Evolutionary conservation across 2,797 vertebrate genomes (phyloP).

Genomic region (Rhincodon typus): DNA sequence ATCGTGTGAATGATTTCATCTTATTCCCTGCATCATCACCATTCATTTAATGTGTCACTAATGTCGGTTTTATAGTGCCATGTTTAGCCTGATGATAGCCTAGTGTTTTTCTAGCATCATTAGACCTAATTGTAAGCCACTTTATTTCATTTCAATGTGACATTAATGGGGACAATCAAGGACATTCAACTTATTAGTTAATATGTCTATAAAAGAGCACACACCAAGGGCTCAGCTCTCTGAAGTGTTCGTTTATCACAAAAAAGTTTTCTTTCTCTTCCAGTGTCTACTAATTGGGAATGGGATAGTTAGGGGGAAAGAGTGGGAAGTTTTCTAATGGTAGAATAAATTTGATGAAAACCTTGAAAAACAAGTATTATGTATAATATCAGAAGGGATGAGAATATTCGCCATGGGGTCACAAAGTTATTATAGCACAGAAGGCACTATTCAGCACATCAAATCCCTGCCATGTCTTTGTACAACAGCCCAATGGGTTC

Average conservation of each 20-base stretch:
- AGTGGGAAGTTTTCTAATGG: background rate
- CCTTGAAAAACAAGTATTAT: background rate
- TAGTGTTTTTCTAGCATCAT: constrained; percentile 27
- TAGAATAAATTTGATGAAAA: background rate
- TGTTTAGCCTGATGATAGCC: constrained; percentile 23
- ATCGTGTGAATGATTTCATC: background rate
- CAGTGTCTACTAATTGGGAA: background rate
- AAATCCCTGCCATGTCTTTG: background rate
- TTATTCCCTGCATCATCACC: constrained; percentile 18
- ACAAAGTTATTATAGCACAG: background rate
- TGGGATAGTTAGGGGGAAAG: background rate
- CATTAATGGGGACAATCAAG: constrained; percentile 28
- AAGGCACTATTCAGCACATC: background rate
- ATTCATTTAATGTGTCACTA: constrained; percentile 9
- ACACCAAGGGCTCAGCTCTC: background rate
- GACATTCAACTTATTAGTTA: background rate
- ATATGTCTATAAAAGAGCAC: background rate
- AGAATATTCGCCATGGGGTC: too few relatives aligned
- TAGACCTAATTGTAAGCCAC: constrained; percentile 18
- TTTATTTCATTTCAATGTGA: background rate
- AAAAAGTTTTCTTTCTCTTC: background rate
- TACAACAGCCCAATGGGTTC: background rate
- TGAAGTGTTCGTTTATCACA: background rate
- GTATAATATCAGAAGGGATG: background rate
- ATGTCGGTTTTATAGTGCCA: background rate